Percentiles rank a stretch among this genome's conserved stretches.
Conservation (phyloP, 2,797 vertebrate genomes). For the Artibeus lituratus region DNA sequence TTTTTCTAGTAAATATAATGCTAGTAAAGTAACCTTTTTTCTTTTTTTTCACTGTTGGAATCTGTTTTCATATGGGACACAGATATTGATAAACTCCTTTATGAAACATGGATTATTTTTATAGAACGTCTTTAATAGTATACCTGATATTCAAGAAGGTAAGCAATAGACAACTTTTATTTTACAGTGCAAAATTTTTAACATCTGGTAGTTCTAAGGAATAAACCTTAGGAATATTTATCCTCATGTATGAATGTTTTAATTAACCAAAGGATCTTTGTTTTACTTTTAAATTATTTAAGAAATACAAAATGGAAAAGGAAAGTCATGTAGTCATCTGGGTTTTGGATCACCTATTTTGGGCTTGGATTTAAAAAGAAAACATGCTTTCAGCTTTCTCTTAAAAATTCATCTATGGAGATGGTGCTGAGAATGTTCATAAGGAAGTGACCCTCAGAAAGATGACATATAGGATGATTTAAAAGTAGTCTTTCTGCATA, state of each 20-base stretch:
- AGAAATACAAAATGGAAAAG: background rate
- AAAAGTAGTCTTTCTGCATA: background rate
- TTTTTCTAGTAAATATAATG: background rate
- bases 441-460: background rate
- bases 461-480: background rate
- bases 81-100: background rate
- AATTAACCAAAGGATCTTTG: background rate
- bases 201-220: background rate
- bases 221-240: background rate
- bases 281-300: background rate
- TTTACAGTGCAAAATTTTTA: background rate
- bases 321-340: background rate
- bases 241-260: background rate
- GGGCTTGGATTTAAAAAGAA: background rate
- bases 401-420: slow-evolving; percentile 1
- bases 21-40: background rate
- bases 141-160: background rate
- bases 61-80: background rate
- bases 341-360: background rate
- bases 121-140: background rate
- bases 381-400: background rate
- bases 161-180: background rate
- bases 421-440: background rate
- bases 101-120: background rate
- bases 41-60: background rate